phyloP scores from a whole-genome alignment of 1,140 invertebrate species.

The Homarus americanus region DNA sequence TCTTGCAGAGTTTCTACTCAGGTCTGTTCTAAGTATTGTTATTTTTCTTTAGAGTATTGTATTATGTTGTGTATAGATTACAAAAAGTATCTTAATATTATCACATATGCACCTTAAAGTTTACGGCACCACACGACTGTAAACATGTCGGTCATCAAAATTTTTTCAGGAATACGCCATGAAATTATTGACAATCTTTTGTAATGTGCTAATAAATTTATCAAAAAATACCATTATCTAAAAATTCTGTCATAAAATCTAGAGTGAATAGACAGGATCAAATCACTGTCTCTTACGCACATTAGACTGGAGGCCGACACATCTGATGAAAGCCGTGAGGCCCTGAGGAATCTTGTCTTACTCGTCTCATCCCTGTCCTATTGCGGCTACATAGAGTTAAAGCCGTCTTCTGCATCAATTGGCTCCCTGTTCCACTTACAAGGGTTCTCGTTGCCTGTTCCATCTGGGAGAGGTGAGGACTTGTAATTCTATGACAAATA shows the following conservation, averaged over 20 bases:
- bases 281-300: conserved; percentile 55
- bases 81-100: no score
- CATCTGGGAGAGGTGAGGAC: conserved; percentile 88
- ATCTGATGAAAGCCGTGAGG: conserved; percentile 89
- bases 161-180: no score
- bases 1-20: conserved; percentile 95
- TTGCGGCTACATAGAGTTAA: conserved; percentile 93
- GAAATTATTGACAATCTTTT: no score
- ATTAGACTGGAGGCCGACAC: conserved; percentile 87
- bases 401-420: conserved; percentile 82
- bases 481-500: background rate
- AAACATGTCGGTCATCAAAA: no score
- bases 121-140: no score
- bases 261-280: background rate
- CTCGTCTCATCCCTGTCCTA: conserved; percentile 95
- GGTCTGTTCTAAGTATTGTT: conserved; percentile 86
- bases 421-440: conserved; percentile 95
- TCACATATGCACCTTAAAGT: no score
- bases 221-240: no score
- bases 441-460: conserved; percentile 93
- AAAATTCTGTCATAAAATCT: no score
- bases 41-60: no score
- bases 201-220: no score
- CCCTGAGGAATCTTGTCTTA: conserved; percentile 93
- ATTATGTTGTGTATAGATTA: no score